Evolutionary conservation across 2,113 vertebrate genomes (phyloP), one percentile per base, ranked within the genome.

Genomic region (Gobius niger): DNA sequence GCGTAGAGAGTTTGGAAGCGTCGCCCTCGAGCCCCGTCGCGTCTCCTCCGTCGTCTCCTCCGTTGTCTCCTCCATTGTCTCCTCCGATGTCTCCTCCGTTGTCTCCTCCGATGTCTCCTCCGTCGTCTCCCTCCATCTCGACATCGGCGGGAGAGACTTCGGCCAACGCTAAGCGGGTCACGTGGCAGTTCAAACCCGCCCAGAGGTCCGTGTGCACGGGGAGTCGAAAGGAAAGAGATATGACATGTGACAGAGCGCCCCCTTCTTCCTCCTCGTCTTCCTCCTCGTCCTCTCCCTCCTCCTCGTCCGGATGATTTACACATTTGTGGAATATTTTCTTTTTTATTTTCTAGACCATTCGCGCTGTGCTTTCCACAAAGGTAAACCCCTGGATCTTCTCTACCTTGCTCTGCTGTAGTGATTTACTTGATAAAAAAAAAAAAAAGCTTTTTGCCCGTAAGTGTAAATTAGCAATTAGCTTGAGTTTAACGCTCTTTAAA

Each of bases 171-270:
- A 87, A 88, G 71, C 90, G 78, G 80, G 86, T 90, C 63, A 91
- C 90, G 0, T 91, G 89, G 90, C 90, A 91, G 84, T 91, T 91
- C 46, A 90, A 83, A 73, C 88, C 90, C 0, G 80, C 88, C 34
- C 86, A 90, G 80, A 86, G 87, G 63, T 90, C 90, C 0, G 86
- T 90, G 14, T 90, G 90, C 75, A 91, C 90, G 0, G 87, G 90
- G 52, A 91, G 85, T 78, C 77, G 85, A 7, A 91, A 90, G 72
- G 87, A 91, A 1, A 85, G 68, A 68, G 90, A 89, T 4, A 11
- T 41, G 12, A 53, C 64, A 4, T 65, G 56, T 9, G 11, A 70
- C 6, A 70, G 71, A 69, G 64, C 74, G 12, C 65, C 82, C 6
- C 70, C 80, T 68, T 89, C 81, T 1, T 83, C 84, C 7, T 87